Base-by-base conservation (phyloP, 2,113 vertebrate species). In the Indicator indicator region DNA sequence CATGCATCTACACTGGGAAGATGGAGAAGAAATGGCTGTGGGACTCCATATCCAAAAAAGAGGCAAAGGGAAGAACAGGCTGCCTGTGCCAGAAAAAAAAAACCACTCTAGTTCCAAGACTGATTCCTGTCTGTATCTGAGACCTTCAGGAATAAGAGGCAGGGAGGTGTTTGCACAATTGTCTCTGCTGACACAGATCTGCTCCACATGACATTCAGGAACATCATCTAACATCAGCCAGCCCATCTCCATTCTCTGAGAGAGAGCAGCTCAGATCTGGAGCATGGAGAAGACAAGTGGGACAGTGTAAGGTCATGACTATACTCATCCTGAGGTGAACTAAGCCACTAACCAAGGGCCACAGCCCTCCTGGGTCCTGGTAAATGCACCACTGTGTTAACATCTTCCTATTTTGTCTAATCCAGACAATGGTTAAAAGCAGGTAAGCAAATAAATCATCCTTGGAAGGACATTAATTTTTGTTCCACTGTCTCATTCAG, bases 361-460 rank as follows among this genome's bases (percentile, higher is more conserved):
- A 84, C 50, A 88, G 68, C 42, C 56, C 67, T 83, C 46, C 60
- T 70, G 44, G 44, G 59, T 62, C 46, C 71, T 63, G 27, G 40
- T 30, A 89, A 80, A 93, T 19, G 27, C 62, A 93, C 46, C 67
- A 17, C 1, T 69, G 28, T 64, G 52, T 88, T 86, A 83, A 74
- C 18, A 64, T 26, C 44, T 54, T 80, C 82, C 69, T 60, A 71
- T 42, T 62, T 48, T 48, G 33, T 63, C 50, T 86, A 88, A 91
- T 71, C 68, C 76, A 86, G 69, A 71, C 42, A 93, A 88, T 88
- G 81, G 89, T 72, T 90, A 75, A 94, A 88, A 96, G 55, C n/a
- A 86, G 62, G 60, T 28, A 91, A 72, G 76, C 54, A 91, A 95
- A 64, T 67, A 86, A 89, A 84, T 91, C 30, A 95, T 82, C 62